A percentile compares a stretch with the other conserved stretches of the same genome.
These are phyloP conservation scores for Cheirogaleus major DNA, from an alignment of 2,797 vertebrate species.

Conservation along the genomic window DNA sequence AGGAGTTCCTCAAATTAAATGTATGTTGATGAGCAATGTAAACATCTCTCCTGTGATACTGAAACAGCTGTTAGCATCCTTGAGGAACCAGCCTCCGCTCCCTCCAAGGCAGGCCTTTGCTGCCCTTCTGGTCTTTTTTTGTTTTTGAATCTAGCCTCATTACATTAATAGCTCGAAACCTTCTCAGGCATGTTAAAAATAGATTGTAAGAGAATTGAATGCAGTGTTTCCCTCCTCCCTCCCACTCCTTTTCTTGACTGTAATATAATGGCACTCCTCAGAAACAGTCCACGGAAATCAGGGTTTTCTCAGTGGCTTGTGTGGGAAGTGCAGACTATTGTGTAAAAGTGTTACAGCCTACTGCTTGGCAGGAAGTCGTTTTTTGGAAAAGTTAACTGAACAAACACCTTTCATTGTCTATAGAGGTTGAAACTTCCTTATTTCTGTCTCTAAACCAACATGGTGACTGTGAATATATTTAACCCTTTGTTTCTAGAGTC, in stretches of 20 bases:
- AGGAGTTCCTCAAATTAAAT: conserved; percentile 35
- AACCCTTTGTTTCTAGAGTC: conserved; percentile 54
- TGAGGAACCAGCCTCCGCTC: neutral
- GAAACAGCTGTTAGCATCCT: conserved; percentile 23
- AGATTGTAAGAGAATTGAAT: conserved; percentile 51
- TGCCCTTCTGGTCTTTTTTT: conserved; percentile 24
- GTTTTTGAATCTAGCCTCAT: conserved; percentile 59
- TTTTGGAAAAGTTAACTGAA: conserved; percentile 62
- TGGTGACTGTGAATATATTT: conserved; percentile 23
- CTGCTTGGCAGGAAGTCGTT: conserved; percentile 71
- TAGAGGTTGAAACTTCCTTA: conserved; percentile 56
- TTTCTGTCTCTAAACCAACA: conserved; percentile 45
- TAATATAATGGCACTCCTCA: conserved; percentile 29
- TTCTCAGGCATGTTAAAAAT: conserved; percentile 67
- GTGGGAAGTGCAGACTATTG: conserved; percentile 70
- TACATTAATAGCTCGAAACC: conserved; percentile 61
- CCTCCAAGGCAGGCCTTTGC: neutral
- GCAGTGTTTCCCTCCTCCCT: conserved; percentile 18
- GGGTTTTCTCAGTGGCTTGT: conserved; percentile 62
- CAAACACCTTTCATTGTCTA: conserved; percentile 78
- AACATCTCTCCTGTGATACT: neutral
- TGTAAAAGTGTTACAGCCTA: conserved; percentile 51
- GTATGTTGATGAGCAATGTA: neutral
- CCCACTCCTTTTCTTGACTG: conserved; percentile 43
- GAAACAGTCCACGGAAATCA: conserved; percentile 73